These are phyloP conservation scores for Drosophila rellima DNA, from an alignment of 2,888 invertebrate genomes.

Conservation along the genomic window DNA sequence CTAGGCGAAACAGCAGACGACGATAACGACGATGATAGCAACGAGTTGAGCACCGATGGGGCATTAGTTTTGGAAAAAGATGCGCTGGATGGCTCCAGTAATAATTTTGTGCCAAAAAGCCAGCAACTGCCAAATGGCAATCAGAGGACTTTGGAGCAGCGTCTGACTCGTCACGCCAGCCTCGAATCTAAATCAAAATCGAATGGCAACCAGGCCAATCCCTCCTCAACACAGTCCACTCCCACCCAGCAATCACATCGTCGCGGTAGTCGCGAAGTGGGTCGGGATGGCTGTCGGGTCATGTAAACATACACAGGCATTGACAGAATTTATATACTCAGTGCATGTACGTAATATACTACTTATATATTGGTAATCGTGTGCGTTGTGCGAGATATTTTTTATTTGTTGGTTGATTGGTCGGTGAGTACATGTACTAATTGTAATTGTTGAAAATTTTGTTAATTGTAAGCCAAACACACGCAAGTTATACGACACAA, in stretches of 20 bases:
- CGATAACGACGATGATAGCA: conserved; percentile 39
- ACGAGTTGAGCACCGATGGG: conserved; percentile 45
- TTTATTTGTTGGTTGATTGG: conserved; percentile 43
- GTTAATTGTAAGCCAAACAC: conserved; percentile 58
- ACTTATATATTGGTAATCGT: conserved; percentile 11
- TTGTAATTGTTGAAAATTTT: conserved; percentile 46
- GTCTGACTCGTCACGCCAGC: conserved; percentile 69
- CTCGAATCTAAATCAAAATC: conserved; percentile 63
- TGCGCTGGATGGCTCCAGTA: conserved; percentile 49
- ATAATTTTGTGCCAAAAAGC: conserved; percentile 74
- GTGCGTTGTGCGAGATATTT: conserved; percentile 19
- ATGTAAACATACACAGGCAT: conserved; percentile 62
- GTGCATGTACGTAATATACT: conserved; percentile 50
- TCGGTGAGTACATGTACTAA: conserved; percentile 21
- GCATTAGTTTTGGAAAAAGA: conserved; percentile 43
- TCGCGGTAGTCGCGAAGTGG: conserved; percentile 55
- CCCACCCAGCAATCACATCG: conserved; percentile 64
- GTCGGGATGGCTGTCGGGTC: conserved; percentile 64
- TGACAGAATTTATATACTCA: conserved; percentile 63
- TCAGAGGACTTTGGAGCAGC: conserved; percentile 64
- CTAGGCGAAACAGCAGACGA: conserved; percentile 46
- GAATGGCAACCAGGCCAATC: conserved; percentile 52
- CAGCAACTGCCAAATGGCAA: conserved; percentile 65
- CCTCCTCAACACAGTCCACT: conserved; percentile 58
- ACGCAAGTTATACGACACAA: conserved; percentile 34